Evolutionary conservation across 2,113 vertebrate species (phyloP), one percentile per base, ranked within the genome.

Genomic region (Hippotragus niger): DNA sequence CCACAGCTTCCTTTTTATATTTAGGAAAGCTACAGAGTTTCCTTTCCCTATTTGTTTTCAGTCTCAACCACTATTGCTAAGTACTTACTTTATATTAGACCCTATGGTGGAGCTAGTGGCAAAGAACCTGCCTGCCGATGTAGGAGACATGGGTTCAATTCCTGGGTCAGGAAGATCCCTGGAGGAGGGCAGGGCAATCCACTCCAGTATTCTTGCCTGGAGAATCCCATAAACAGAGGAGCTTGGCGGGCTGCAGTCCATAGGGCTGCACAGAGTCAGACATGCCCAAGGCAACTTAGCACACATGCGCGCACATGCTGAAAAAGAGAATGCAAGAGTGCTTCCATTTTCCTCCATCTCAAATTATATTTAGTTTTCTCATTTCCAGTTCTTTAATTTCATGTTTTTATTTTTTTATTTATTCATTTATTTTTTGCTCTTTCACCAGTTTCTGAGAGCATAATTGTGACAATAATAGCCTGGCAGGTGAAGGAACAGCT

Each of bases 1-100:
- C 40, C 76, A 60, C 55, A 62, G 85, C 21, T 80, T 94, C 14
- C 33, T 91, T 94, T 97, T 94, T 92, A 19, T 47, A 92, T 90
- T 90, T 62, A 90, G 43, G 36, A 64, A 31, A 47, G 40, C 58
- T 76, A 74, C 4, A 58, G 43, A n/a, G 6, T 81, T 92, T 92
- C 85, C 80, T 95, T 89, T 60, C 47, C 71, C 91, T 43, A 31
- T 88, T 81, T 62, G 16, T 78, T 80, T 81, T 88, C 14, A 33
- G 50, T 71, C 55, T 93, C 80, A 23, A 47, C 78, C 50, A 50
- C 33, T 81, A 11, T 58, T 92, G 43, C 71, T 52, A 84, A 94
- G 50, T 85, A 6, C 74, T 53, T 82, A 47, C 27, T 95, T 90
- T 95, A 57, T 15, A 14, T 58, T 25, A 87, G 71, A 88, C n/a